These are phyloP conservation scores for Tragulus kanchil DNA, from an alignment of 2,113 vertebrate species.

Conservation along the genomic window DNA sequence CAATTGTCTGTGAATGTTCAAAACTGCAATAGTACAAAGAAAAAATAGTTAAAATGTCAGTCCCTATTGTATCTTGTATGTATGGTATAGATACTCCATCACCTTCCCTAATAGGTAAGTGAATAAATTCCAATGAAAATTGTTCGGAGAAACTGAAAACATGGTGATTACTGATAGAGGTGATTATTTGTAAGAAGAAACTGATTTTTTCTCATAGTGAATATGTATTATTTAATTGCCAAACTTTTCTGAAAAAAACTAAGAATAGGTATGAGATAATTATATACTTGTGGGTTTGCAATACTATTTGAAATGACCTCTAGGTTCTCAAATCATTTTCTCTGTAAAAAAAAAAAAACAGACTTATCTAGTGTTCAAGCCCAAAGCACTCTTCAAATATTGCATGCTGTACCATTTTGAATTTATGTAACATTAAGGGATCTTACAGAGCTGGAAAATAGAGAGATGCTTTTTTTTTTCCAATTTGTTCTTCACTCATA, in stretches of 20 bases:
- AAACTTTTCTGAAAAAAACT: conserved; percentile 77
- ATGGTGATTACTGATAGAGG: conserved; percentile 64
- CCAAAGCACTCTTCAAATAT: conserved; percentile 83
- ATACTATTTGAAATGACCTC: conserved; percentile 80
- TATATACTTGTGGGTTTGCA: conserved; percentile 79
- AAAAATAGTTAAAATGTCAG: not conserved
- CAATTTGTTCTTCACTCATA: conserved; percentile 84
- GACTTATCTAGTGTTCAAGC: conserved; percentile 74
- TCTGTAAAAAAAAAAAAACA: conserved; percentile 79
- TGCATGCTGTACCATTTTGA: conserved; percentile 80
- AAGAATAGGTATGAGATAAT: conserved; percentile 81
- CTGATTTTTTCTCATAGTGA: conserved; percentile 66
- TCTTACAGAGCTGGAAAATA: conserved; percentile 88
- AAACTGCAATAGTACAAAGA: not conserved
- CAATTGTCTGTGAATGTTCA: not conserved
- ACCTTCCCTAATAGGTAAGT: not conserved
- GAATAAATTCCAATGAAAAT: conserved; percentile 47
- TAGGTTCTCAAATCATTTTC: conserved; percentile 76
- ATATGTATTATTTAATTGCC: conserved; percentile 81
- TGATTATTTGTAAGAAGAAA: conserved; percentile 59
- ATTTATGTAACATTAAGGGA: conserved; percentile 85
- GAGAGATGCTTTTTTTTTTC: conserved; percentile 64
- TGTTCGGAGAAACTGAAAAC: conserved; percentile 62
- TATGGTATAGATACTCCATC: not conserved
- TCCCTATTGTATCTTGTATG: not conserved